These are phyloP conservation scores for Pogonophryne albipinna DNA, from an alignment of 2,797 vertebrate genomes.

Conservation along the genomic window DNA sequence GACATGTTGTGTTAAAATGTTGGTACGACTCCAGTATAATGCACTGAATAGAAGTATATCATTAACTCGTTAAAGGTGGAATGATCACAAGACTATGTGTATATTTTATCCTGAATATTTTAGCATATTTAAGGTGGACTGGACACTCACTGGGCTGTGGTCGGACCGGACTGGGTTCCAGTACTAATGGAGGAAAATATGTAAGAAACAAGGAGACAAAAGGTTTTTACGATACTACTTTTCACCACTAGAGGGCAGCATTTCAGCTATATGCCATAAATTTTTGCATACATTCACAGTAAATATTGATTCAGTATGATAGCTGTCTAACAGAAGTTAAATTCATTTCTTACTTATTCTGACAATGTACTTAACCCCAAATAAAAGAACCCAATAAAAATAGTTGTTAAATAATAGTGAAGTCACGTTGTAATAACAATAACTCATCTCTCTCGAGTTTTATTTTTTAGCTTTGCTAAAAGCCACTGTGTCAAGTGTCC, in stretches of 20 bases:
- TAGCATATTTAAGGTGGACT: background rate
- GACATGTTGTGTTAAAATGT: background rate
- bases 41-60: background rate
- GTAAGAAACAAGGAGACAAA: conserved; percentile 2
- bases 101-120: background rate
- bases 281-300: no score
- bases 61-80: background rate
- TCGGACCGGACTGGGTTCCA: conserved; percentile 31
- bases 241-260: conserved; percentile 25
- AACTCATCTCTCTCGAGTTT: no score
- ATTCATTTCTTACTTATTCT: no score
- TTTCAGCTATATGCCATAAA: background rate
- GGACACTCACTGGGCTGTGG: conserved; percentile 66
- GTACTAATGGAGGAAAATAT: conserved; percentile 56
- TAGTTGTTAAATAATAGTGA: no score
- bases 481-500: no score
- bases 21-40: background rate
- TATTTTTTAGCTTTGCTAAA: no score
- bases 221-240: background rate
- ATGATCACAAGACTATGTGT: background rate
- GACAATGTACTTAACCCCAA: no score
- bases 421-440: no score
- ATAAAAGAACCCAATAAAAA: no score
- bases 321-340: no score
- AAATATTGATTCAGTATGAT: no score